Evolutionary conservation across 1,140 invertebrate species (phyloP), one percentile per base, ranked within the genome.

Genomic region (Papilio polyxenes): DNA sequence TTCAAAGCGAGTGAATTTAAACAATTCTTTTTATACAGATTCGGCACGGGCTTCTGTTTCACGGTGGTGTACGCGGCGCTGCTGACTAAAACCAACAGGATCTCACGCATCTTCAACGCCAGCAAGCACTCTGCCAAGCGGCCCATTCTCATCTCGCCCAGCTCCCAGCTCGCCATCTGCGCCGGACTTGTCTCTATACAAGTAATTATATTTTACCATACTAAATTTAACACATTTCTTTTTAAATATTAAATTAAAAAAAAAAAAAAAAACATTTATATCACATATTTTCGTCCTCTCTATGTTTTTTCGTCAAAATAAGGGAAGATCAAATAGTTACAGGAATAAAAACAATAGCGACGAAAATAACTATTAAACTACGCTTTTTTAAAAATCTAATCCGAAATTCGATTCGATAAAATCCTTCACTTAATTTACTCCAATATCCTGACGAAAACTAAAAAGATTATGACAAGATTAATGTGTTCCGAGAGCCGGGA

Each of bases 81-180:
- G 1, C 94, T 99, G 37, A 98, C 98, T 8, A 98, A 99, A 94
- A 99, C 98, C 17, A 98, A 98, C 95, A 95, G 98, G 49, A 99
- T 99, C 81, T 96, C 98, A 1, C 95, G 98, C 11, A 99, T 99
- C 86, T 99, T 99, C 94, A 97, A 98, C 86, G 97, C 97, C 5
- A 97, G 98, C 82, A 98, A 98, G 89, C 96, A 97, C 84, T 98
- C 98, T 7, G 98, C 98, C 0, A 87, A 88, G 49, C 94, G 98
- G 82, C 98, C 98, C 11, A 97, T 97, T 23, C 98, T 99, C 92
- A 99, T 99, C 86, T 98, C 98, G 40, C 98, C 98, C 3, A 96
- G 97, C 87, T 99, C 98, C 0, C 98, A 99, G 91, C 95, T 99
- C 44, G 96, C 98, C 83, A 99, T 99, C 87, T 99, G 98, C 89